Percentiles rank a stretch among this genome's conserved stretches.
These are phyloP conservation scores for Propithecus deckenii DNA, from an alignment of 2,797 vertebrate genomes.

Conservation along the genomic window DNA sequence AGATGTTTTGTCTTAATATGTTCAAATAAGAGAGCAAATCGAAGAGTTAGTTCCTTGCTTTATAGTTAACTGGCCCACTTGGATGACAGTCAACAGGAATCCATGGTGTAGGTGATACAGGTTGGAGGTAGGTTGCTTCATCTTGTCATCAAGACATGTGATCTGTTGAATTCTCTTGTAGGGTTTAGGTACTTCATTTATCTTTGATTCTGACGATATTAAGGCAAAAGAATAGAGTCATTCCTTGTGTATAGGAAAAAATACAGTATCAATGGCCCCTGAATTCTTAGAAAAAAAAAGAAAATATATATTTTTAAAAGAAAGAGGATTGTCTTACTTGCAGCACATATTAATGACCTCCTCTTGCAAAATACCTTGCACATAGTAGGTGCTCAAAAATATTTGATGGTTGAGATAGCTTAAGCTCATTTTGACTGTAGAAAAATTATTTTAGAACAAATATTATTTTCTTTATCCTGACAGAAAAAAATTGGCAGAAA, in stretches of 20 bases:
- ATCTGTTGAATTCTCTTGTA: not conserved
- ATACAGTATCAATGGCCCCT: not conserved
- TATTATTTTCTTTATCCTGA: not conserved
- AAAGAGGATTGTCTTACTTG: not conserved
- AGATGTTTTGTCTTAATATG: not conserved
- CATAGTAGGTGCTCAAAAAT: not conserved
- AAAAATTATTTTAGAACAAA: conserved; percentile 15
- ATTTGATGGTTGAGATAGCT: not conserved
- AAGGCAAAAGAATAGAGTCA: not conserved
- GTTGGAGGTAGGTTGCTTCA: not conserved
- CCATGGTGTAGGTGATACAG: not conserved
- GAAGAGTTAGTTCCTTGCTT: not conserved
- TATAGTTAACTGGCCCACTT: not conserved
- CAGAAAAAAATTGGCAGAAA: not conserved
- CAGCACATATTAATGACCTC: not conserved
- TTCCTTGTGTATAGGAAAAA: not conserved
- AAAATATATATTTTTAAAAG: not conserved
- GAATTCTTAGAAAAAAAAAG: not conserved
- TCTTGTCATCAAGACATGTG: not conserved
- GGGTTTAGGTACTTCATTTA: not conserved
- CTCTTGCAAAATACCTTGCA: not conserved
- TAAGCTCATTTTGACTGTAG: not conserved
- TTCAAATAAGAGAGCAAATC: not conserved
- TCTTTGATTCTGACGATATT: not conserved
- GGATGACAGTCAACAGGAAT: not conserved